Base-by-base conservation (phyloP, 2,113 vertebrate species). In the Ranitomeya variabilis region DNA sequence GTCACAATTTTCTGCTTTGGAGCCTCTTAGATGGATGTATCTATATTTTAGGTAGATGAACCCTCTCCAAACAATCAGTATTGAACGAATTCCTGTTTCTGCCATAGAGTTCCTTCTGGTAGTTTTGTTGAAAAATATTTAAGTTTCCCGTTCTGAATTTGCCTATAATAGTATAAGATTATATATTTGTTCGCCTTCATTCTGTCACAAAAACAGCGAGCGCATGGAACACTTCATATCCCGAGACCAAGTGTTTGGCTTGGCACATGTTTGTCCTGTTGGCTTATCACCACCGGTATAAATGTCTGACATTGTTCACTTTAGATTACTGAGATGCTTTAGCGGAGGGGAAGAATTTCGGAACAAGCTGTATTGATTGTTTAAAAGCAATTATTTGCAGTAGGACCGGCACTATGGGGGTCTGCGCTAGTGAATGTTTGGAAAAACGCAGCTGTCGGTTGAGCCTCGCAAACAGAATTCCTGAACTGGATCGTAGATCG, bases 311-410 rank as follows among this genome's bases (percentile, higher is more conserved):
- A 9, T 21, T 87, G 82, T 91, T 91, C 77, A 52, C 83, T 88
- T 69, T n/a, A 91, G 88, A 89, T 89, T 52, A 31, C 90, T 87
- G 78, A 91, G 91, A 67, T 51, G 87, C 57, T 90, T 89, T 89
- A 14, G 31, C 83, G 81, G 80, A 37, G 26, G 21, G 12, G 45
- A 23, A 79, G n/a, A 87, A 84, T 55, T 85, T 14, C 26, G 64
- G 82, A 76, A 23, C 76, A 12, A 52, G 78, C 52, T 57, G 15
- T 59, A 80, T 71, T n/a, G 86, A 87, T 87, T 26, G 2, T 31
- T 80, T 80, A 81, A 55, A 80, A 87, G 78, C 86, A 59, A 81
- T 81, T 80, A 55, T 67, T 57, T 21, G 26, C 86, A 87, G 69
- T 80, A 18, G 62, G 31, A 45, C 45, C 37, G 51, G 51, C 12